phyloP scores from a whole-genome alignment of 2,888 invertebrate species.

The Desoria tigrina region DNA sequence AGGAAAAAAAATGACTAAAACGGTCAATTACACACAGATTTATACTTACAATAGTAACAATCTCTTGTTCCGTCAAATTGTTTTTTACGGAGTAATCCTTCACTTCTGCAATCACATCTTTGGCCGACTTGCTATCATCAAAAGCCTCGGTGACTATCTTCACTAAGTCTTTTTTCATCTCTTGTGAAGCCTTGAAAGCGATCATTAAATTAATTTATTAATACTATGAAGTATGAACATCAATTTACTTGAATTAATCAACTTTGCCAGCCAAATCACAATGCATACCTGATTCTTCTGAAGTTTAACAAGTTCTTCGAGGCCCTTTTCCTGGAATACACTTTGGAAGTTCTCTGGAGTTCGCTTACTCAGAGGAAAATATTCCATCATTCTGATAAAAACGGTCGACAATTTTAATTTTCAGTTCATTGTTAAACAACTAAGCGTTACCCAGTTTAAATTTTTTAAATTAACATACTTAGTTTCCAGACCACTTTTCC shows the following conservation, averaged over 20 bases:
- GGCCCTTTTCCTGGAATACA: slow-evolving; percentile 76
- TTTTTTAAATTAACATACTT: slow-evolving; percentile 56
- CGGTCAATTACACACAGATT: background rate
- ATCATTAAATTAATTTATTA: background rate
- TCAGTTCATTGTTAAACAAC: slow-evolving; percentile 4
- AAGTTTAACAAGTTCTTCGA: slow-evolving; percentile 70
- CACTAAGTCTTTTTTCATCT: slow-evolving; percentile 77
- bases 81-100: slow-evolving; percentile 81
- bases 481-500: slow-evolving; percentile 76
- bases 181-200: slow-evolving; percentile 66
- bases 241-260: background rate
- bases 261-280: background rate
- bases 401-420: too few relatives aligned
- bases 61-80: slow-evolving; percentile 86
- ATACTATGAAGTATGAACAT: background rate
- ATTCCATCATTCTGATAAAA: slow-evolving; percentile 75
- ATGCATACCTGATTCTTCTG: slow-evolving; percentile 60
- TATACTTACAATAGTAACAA: slow-evolving; percentile 75
- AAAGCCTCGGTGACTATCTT: slow-evolving; percentile 77
- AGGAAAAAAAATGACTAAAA: slow-evolving; percentile 1
- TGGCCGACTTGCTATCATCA: slow-evolving; percentile 79
- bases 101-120: slow-evolving; percentile 81
- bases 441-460: too few relatives aligned
- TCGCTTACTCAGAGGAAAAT: slow-evolving; percentile 90
- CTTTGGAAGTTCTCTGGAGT: slow-evolving; percentile 79